Conservation (phyloP, 2,113 vertebrate genomes). For the Siniperca chuatsi region DNA sequence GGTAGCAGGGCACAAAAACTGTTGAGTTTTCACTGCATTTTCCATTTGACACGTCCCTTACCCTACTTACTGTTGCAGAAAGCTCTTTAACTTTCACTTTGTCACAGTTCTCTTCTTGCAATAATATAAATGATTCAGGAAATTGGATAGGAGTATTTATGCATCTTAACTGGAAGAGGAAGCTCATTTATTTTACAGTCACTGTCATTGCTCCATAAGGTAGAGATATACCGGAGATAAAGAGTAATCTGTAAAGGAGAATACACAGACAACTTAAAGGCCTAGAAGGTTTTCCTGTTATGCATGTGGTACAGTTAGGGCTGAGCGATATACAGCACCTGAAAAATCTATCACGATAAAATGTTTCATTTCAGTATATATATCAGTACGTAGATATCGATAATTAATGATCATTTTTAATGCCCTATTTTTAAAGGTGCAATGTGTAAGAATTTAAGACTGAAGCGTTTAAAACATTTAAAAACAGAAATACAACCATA, state of each 20-base stretch:
- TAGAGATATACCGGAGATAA: not conserved
- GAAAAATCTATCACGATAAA: too few relatives aligned
- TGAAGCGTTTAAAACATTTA: too few relatives aligned
- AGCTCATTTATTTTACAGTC: conserved; percentile 22
- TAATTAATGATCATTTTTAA: too few relatives aligned
- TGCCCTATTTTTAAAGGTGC: too few relatives aligned
- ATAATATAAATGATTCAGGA: conserved; percentile 17
- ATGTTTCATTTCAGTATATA: too few relatives aligned
- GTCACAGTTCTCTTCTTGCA: conserved; percentile 6
- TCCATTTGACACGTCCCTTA: not conserved
- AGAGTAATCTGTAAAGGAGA: not conserved
- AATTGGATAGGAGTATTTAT: conserved; percentile 42
- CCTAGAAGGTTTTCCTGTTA: not conserved
- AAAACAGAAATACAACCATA: too few relatives aligned
- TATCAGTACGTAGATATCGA: too few relatives aligned
- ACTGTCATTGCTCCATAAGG: not conserved
- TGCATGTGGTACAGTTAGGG: not conserved
- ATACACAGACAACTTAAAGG: not conserved
- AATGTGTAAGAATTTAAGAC: too few relatives aligned
- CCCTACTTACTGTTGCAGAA: not conserved
- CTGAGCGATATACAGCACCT: too few relatives aligned
- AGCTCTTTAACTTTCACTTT: conserved; percentile 26
- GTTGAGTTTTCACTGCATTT: not conserved
- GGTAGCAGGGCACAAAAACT: not conserved
- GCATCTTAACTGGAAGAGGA: conserved; percentile 15